Conservation (phyloP, 1,140 invertebrate genomes). For the Drosophila mauritiana region DNA sequence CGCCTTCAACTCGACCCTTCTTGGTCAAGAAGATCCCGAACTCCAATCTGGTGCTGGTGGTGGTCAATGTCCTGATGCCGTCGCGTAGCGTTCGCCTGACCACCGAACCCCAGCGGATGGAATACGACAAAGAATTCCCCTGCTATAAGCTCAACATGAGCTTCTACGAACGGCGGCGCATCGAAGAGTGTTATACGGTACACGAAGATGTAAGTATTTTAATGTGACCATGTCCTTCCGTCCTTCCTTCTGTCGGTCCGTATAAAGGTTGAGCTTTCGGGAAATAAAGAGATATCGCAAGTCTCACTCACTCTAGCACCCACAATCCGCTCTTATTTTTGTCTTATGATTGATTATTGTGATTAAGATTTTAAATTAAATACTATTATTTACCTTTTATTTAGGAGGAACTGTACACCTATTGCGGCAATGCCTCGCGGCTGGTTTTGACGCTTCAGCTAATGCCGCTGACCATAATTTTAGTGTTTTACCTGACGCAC, state of each 20-base stretch:
- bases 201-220: constrained; percentile 87
- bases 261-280: too few species aligned
- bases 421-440: constrained; percentile 79
- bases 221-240: too few species aligned
- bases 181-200: constrained; percentile 90
- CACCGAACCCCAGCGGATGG: constrained; percentile 81
- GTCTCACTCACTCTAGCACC: too few species aligned
- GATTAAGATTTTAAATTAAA: too few species aligned
- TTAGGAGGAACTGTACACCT: constrained; percentile 76
- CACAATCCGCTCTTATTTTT: too few species aligned
- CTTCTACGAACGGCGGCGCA: constrained; percentile 87
- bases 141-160: constrained; percentile 91
- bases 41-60: constrained; percentile 92
- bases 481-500: constrained; percentile 75
- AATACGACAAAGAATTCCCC: constrained; percentile 86
- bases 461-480: constrained; percentile 77
- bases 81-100: constrained; percentile 72
- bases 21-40: constrained; percentile 89
- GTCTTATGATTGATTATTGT: too few species aligned
- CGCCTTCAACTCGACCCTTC: constrained; percentile 86
- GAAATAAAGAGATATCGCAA: too few species aligned
- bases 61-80: constrained; percentile 85
- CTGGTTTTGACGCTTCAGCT: constrained; percentile 66
- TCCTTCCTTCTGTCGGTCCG: too few species aligned
- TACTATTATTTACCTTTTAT: neutral